Evolutionary conservation across 2,113 vertebrate genomes (phyloP).

Genomic region (Sialia sialis): DNA sequence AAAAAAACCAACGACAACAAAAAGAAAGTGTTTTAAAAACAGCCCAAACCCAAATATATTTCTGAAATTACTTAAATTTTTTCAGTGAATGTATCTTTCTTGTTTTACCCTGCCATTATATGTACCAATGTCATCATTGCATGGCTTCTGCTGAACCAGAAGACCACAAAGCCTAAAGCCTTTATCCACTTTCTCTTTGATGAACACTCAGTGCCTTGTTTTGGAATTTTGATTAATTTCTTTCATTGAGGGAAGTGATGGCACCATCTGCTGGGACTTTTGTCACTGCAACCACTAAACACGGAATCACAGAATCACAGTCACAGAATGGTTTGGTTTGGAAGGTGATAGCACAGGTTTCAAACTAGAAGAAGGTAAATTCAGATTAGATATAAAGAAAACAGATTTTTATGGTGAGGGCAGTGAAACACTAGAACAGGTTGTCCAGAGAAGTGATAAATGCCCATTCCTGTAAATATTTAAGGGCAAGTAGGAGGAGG

Average conservation of each 20-base stretch:
- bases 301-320: not conserved
- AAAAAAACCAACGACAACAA: no score
- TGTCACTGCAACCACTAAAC: not conserved
- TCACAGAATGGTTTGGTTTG: not conserved
- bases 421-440: not conserved
- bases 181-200: not conserved
- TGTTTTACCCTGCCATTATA: not conserved
- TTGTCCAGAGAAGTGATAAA: not conserved
- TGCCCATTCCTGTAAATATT: not conserved
- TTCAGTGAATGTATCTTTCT: not conserved
- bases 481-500: rapidly evolving
- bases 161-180: not conserved
- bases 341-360: not conserved
- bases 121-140: not conserved
- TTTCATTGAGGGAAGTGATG: not conserved
- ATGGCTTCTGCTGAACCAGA: not conserved
- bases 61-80: not conserved
- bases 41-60: not conserved
- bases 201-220: not conserved
- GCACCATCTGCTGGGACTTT: not conserved
- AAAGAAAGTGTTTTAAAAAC: not conserved
- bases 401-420: not conserved
- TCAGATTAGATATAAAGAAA: not conserved
- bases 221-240: not conserved
- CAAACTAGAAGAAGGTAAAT: not conserved